Conservation (phyloP, 2,113 vertebrate species). For the Isurus oxyrinchus region DNA sequence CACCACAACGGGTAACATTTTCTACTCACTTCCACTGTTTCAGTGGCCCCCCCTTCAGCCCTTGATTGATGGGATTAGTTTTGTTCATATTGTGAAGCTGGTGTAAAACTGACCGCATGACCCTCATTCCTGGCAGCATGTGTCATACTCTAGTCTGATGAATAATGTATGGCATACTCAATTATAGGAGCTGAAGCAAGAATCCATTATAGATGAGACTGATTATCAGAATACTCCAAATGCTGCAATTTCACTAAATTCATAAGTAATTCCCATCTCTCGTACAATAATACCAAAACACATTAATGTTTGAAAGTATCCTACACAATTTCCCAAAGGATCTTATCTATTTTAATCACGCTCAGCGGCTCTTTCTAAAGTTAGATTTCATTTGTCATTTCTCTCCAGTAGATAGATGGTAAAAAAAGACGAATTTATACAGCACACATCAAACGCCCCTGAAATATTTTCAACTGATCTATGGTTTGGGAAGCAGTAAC, state of each 20-base stretch:
- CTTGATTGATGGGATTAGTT: neutral
- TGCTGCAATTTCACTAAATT: neutral
- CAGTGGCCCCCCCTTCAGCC: neutral
- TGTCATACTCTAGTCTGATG: neutral
- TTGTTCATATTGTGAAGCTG: neutral
- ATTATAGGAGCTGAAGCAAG: neutral
- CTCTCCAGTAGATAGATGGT: neutral
- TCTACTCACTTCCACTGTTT: neutral
- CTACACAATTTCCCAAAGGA: neutral
- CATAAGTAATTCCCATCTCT: neutral
- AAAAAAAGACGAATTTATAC: neutral
- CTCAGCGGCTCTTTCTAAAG: neutral
- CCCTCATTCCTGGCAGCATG: neutral
- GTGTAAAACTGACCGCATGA: neutral
- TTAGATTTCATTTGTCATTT: neutral
- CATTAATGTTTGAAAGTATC: neutral
- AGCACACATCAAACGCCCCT: neutral
- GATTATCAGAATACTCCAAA: constrained; percentile 3
- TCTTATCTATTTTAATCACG: neutral
- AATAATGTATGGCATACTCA: constrained; percentile 10
- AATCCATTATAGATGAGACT: constrained; percentile 13
- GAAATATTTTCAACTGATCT: neutral
- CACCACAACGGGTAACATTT: neutral
- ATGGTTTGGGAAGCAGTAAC: neutral
- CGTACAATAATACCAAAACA: neutral